Evolutionary conservation across 2,797 vertebrate genomes (phyloP).

Genomic region (Hylomyscus alleni): DNA sequence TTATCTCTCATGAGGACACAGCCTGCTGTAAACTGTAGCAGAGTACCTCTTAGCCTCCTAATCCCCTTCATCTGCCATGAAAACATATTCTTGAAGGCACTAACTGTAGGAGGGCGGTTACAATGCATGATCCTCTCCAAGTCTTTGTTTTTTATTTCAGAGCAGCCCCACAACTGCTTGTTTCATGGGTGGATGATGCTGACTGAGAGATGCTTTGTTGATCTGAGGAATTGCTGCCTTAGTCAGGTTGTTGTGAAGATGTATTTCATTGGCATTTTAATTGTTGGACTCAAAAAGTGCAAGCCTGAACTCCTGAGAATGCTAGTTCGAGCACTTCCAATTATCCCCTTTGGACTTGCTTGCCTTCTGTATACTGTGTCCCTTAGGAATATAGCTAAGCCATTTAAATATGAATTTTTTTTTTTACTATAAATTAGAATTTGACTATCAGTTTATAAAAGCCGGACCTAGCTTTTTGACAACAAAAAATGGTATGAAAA

Average conservation of each 20-base stretch:
- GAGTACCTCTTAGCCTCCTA: constrained; percentile 43
- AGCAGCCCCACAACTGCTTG: constrained; percentile 16
- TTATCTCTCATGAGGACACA: constrained; percentile 49
- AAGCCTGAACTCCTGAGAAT: constrained; percentile 16
- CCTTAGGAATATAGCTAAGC: background rate
- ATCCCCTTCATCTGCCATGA: constrained; percentile 30
- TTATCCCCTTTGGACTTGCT: constrained; percentile 47
- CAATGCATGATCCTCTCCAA: constrained; percentile 46
- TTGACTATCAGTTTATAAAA: constrained; percentile 18
- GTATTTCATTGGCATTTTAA: constrained; percentile 67
- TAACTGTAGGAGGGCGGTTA: constrained; percentile 50
- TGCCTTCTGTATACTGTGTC: background rate
- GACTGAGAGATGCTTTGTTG: background rate
- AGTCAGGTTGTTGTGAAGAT: constrained; percentile 13
- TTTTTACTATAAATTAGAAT: constrained; percentile 26
- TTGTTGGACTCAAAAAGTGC: background rate
- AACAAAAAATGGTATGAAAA: background rate
- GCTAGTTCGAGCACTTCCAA: constrained; percentile 24
- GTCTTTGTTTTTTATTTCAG: constrained; percentile 38
- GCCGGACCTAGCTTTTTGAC: background rate
- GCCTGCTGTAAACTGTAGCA: constrained; percentile 25
- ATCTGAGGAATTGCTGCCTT: constrained; percentile 13
- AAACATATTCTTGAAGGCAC: constrained; percentile 65
- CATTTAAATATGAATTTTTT: constrained; percentile 6
- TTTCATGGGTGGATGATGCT: constrained; percentile 51